phyloP scores from a whole-genome alignment of 2,888 invertebrate genomes.

The Apoda limacodes region DNA sequence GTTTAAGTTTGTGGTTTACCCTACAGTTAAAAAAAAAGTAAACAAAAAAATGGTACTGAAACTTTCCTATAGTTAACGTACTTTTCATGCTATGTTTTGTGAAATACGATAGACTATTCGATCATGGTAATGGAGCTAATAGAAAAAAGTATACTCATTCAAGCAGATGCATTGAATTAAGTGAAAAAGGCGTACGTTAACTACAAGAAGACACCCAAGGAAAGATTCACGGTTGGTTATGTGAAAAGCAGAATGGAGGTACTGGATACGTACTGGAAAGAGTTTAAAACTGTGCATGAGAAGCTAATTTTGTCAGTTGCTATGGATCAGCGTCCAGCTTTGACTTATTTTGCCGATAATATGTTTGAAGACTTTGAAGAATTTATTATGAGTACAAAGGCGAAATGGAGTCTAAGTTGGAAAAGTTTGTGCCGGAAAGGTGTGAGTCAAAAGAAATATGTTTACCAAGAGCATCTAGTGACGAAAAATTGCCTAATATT shows the following conservation, averaged over 20 bases:
- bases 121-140: too few relatives aligned
- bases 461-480: background rate
- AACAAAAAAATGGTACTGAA: too few relatives aligned
- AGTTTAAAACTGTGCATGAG: constrained; percentile 8
- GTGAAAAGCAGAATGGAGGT: constrained; percentile 9
- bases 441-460: background rate
- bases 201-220: constrained; percentile 11
- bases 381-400: constrained; percentile 8
- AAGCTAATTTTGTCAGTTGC: constrained; percentile 1
- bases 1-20: too few relatives aligned
- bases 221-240: constrained; percentile 9
- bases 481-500: constrained; percentile 11
- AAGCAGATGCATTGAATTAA: too few relatives aligned
- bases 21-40: too few relatives aligned
- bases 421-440: too few relatives aligned
- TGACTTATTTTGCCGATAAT: constrained; percentile 5
- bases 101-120: too few relatives aligned
- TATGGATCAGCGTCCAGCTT: constrained; percentile 1
- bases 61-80: too few relatives aligned
- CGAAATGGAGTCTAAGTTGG: too few relatives aligned
- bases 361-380: constrained; percentile 8
- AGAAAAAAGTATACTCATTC: too few relatives aligned
- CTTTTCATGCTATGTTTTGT: too few relatives aligned
- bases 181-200: too few relatives aligned
- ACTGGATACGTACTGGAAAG: constrained; percentile 11